phyloP scores from a whole-genome alignment of 2,888 invertebrate genomes.

The Caenorhabditis zanzibari region DNA sequence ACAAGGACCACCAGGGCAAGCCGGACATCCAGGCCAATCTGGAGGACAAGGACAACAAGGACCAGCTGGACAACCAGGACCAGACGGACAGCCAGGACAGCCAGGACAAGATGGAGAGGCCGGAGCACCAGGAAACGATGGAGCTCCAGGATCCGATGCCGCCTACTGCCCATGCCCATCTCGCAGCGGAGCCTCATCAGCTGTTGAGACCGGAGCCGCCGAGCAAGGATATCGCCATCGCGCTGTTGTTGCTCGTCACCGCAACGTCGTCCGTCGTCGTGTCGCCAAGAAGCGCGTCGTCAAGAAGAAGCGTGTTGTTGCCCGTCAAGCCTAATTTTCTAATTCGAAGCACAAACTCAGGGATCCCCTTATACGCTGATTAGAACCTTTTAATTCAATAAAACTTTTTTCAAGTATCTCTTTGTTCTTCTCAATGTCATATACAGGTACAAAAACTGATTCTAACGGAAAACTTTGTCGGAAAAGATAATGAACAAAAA shows the following conservation, averaged over 20 bases:
- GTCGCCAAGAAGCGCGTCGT: constrained; percentile 63
- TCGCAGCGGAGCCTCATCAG: constrained; percentile 46
- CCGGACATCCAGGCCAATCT: constrained; percentile 70
- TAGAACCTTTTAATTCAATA: constrained; percentile 23
- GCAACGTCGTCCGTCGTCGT: constrained; percentile 48
- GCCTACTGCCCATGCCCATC: constrained; percentile 69
- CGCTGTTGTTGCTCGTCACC: constrained; percentile 50
- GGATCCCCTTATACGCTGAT: not conserved
- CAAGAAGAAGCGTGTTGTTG: constrained; percentile 63
- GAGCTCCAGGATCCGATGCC: constrained; percentile 65
- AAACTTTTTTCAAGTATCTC: constrained; percentile 22
- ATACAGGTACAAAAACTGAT: constrained; percentile 17
- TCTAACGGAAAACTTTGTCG: constrained; percentile 12
- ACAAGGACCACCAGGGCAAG: constrained; percentile 63
- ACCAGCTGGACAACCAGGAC: constrained; percentile 69
- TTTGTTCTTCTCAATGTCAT: not conserved
- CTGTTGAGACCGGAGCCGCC: constrained; percentile 37
- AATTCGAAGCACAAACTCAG: constrained; percentile 17
- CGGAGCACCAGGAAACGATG: constrained; percentile 67
- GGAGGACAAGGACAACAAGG: constrained; percentile 60
- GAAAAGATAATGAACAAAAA: constrained; percentile 45
- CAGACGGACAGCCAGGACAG: constrained; percentile 69
- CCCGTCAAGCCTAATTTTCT: constrained; percentile 59
- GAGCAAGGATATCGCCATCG: constrained; percentile 60
- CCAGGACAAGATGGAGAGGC: constrained; percentile 68